Percentiles rank a stretch among this genome's conserved stretches.
phyloP scores from a whole-genome alignment of 2,888 invertebrate genomes.

The Netelia virgata region DNA sequence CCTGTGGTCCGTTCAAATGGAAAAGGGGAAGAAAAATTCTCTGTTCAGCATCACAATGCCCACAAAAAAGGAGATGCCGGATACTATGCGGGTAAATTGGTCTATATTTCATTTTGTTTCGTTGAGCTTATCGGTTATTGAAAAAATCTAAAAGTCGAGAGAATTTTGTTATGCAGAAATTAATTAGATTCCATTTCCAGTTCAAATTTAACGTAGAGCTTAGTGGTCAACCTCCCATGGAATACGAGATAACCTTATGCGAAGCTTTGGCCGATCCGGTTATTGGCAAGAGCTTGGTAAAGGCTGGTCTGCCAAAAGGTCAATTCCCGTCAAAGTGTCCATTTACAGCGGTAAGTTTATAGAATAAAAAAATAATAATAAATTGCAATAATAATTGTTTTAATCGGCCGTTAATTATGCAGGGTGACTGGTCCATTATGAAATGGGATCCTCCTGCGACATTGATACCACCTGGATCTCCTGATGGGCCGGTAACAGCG shows the following conservation, averaged over 20 bases:
- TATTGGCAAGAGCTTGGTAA: slow-evolving; percentile 49
- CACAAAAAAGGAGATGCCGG: slow-evolving; percentile 38
- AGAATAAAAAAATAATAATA: neutral
- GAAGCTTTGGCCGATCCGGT: slow-evolving; percentile 55
- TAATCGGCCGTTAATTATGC: slow-evolving; percentile 1
- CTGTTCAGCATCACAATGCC: slow-evolving; percentile 32
- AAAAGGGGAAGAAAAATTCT: slow-evolving; percentile 17
- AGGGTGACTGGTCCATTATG: slow-evolving; percentile 56
- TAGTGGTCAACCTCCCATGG: slow-evolving; percentile 33
- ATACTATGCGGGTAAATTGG: slow-evolving; percentile 38
- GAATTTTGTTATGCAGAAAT: slow-evolving; percentile 23
- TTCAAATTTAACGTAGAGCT: slow-evolving; percentile 8
- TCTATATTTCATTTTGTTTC: neutral
- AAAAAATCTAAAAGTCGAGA: neutral
- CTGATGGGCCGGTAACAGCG: slow-evolving; percentile 49
- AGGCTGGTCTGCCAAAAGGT: slow-evolving; percentile 56
- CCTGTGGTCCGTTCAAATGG: neutral
- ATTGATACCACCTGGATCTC: slow-evolving; percentile 52
- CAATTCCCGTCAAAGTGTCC: slow-evolving; percentile 65
- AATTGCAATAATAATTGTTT: neutral
- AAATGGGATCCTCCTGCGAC: slow-evolving; percentile 43
- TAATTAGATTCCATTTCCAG: slow-evolving; percentile 49
- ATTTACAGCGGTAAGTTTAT: slow-evolving; percentile 52
- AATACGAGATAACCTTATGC: slow-evolving; percentile 28
- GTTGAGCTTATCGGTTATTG: neutral